Conservation (phyloP, 92 coral and sea anemone species). For the Metridium senile region DNA sequence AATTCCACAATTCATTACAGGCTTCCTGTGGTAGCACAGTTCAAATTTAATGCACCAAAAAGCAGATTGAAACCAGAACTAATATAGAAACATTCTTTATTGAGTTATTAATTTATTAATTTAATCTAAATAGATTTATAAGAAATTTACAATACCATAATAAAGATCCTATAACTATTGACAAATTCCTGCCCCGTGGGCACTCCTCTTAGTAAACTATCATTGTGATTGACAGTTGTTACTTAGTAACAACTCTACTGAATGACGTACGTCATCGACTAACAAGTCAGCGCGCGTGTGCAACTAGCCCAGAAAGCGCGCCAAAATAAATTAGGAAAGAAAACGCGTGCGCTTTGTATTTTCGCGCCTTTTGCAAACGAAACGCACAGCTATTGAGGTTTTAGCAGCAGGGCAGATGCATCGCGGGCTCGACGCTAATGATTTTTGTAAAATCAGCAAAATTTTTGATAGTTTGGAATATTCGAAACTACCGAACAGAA, state of each 20-base stretch:
- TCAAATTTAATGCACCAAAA: too few relatives aligned
- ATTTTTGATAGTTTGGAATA: too few relatives aligned
- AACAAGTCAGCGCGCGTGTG: constrained; percentile 8
- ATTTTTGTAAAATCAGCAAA: too few relatives aligned
- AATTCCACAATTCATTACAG: too few relatives aligned
- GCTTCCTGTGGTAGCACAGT: too few relatives aligned
- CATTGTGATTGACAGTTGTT: constrained; percentile 13
- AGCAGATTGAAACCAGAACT: not conserved
- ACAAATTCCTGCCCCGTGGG: constrained; percentile 16
- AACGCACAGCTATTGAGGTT: not conserved
- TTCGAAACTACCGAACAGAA: too few relatives aligned
- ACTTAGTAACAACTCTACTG: constrained; percentile 3
- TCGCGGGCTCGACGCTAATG: not conserved
- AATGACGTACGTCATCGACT: constrained; percentile 5
- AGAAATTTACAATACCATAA: constrained; percentile 36
- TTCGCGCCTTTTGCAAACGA: not conserved
- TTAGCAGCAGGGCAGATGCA: constrained; percentile 3
- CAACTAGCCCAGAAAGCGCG: constrained; percentile 7
- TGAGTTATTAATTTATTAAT: constrained; percentile 30
- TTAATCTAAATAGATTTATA: constrained; percentile 38
- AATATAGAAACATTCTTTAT: constrained; percentile 28
- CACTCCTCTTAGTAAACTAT: constrained; percentile 2
- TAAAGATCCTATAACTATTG: constrained; percentile 27
- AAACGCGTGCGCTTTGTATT: not conserved
- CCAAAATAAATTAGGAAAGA: not conserved